Percentiles rank a stretch among this genome's conserved stretches.
Evolutionary conservation across 1,140 invertebrate species (phyloP).

Genomic region (Drosophila melanica): DNA sequence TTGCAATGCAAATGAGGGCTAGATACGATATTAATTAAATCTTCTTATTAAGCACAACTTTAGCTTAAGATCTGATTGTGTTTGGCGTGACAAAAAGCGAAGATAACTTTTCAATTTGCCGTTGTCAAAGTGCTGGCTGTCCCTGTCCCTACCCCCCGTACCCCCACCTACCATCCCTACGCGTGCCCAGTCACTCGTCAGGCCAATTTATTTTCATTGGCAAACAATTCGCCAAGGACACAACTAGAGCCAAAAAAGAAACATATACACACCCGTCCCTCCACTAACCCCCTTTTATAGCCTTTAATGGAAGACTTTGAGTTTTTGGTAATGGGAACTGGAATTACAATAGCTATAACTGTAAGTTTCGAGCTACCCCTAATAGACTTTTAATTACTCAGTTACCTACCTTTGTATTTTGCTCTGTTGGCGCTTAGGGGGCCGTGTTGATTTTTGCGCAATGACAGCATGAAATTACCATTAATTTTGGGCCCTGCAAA

Average conservation of each 20-base stretch:
- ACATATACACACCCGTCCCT: neutral
- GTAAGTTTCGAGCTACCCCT: conserved; percentile 26
- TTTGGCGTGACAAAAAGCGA: conserved; percentile 2
- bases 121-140: neutral
- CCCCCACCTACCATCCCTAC: neutral
- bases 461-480: conserved; percentile 60
- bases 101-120: conserved; percentile 37
- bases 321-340: conserved; percentile 12
- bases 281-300: conserved; percentile 2
- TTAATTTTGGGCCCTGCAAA: conserved; percentile 41
- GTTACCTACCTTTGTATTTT: conserved; percentile 43
- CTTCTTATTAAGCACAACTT: conserved; percentile 33
- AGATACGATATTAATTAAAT: conserved; percentile 39
- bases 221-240: conserved; percentile 37
- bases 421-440: conserved; percentile 37
- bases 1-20: conserved; percentile 33
- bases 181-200: conserved; percentile 8
- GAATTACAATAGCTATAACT: neutral
- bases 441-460: conserved; percentile 56
- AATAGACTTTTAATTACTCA: conserved; percentile 65
- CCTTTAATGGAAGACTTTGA: conserved; percentile 10
- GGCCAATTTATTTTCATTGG: conserved; percentile 45
- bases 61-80: conserved; percentile 28
- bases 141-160: neutral
- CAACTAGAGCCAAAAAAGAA: conserved; percentile 14